Evolutionary conservation across 2,797 vertebrate species (phyloP).

Genomic region (Peromyscus aztecus): DNA sequence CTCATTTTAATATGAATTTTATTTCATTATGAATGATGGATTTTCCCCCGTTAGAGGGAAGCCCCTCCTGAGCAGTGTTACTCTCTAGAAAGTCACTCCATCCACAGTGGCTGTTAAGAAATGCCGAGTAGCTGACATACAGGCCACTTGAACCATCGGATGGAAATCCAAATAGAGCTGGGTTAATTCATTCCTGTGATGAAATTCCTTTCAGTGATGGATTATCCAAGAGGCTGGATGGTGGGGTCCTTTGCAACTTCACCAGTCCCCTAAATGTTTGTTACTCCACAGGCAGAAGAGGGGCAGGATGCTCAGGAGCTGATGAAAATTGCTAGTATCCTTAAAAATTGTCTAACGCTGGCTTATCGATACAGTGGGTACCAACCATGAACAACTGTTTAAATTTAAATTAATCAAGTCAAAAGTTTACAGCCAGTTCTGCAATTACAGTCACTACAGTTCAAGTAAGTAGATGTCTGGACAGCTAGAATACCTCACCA

Average conservation of each 20-base stretch:
- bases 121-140: not conserved
- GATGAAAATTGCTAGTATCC: not conserved
- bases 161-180: not conserved
- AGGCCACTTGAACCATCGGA: constrained; percentile 24
- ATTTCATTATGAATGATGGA: constrained; percentile 20
- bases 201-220: constrained; percentile 53
- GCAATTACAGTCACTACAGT: not conserved
- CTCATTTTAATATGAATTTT: constrained; percentile 17
- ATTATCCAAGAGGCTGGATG: not conserved
- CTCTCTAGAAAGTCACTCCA: not conserved
- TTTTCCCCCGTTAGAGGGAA: not conserved
- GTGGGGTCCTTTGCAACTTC: constrained; percentile 14
- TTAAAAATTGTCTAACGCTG: not conserved
- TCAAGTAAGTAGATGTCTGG: not conserved
- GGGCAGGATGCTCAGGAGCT: not conserved
- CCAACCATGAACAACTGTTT: not conserved
- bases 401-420: constrained; percentile 1
- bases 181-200: constrained; percentile 34
- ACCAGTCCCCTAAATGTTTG: not conserved
- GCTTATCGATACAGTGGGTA: not conserved
- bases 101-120: not conserved
- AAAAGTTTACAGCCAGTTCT: not conserved
- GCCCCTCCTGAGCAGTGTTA: not conserved
- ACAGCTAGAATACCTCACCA: not conserved
- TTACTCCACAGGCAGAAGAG: not conserved